A percentile compares a stretch with the other conserved stretches of the same genome.
Conservation (phyloP, 2,797 vertebrate genomes). For the Eptatretus atami region DNA sequence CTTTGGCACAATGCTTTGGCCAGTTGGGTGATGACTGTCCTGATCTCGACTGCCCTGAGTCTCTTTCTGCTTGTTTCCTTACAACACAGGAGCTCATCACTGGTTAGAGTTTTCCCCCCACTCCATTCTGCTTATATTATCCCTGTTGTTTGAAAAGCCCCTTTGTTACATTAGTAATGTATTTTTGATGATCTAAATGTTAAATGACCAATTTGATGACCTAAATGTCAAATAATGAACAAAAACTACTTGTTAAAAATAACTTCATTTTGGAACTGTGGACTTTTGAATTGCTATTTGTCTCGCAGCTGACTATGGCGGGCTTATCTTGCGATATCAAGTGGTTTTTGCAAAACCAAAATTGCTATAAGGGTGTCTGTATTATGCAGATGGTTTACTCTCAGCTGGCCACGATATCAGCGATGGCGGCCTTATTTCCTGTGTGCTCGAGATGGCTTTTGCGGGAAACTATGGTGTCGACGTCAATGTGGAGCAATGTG, state of each 20-base stretch:
- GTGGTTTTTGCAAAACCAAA: too few species aligned
- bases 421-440: conserved; percentile 47
- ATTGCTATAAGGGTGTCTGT: not conserved
- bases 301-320: too few species aligned
- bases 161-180: too few species aligned
- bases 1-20: conserved; percentile 45
- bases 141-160: too few species aligned
- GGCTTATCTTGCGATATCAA: too few species aligned
- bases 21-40: conserved; percentile 42
- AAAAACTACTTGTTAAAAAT: too few species aligned
- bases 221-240: too few species aligned
- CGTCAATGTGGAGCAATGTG: conserved; percentile 15
- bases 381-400: conserved; percentile 20
- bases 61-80: conserved; percentile 27
- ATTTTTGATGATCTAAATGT: too few species aligned
- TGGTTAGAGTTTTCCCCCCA: conserved; percentile 16
- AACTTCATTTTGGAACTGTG: too few species aligned
- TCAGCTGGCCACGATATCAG: conserved; percentile 62
- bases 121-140: too few species aligned
- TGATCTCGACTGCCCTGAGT: conserved; percentile 28
- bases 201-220: too few species aligned
- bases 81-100: conserved; percentile 33
- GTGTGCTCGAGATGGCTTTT: conserved; percentile 60
- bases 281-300: too few species aligned
- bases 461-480: conserved; percentile 48